Evolutionary conservation across 2,888 invertebrate genomes (phyloP).

Genomic region (Operophtera brumata): DNA sequence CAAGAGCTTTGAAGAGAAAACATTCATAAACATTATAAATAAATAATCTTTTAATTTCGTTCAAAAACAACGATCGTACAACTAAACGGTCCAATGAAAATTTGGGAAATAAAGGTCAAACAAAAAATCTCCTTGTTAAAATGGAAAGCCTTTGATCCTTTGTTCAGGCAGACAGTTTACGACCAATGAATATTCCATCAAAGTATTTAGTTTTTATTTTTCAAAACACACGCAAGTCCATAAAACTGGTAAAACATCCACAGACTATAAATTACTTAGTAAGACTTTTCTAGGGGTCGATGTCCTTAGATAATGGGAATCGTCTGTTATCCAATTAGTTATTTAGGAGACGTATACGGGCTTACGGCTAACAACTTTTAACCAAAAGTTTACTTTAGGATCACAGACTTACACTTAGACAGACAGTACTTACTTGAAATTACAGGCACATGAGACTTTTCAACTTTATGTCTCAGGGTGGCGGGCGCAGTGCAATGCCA

Average conservation of each 20-base stretch:
- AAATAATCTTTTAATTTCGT: neutral
- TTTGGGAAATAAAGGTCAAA: neutral
- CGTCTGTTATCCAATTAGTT: slow-evolving; percentile 12
- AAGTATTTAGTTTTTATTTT: neutral
- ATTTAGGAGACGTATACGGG: slow-evolving; percentile 12
- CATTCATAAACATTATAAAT: too few relatives aligned
- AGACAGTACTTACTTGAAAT: too few relatives aligned
- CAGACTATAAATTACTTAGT: slow-evolving; percentile 1
- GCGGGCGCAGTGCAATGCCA: too few relatives aligned
- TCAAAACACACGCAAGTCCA: slow-evolving; percentile 18
- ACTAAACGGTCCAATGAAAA: slow-evolving; percentile 11
- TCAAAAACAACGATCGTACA: slow-evolving; percentile 6
- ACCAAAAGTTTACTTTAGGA: neutral
- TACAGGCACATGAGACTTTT: too few relatives aligned
- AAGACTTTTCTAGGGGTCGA: slow-evolving; percentile 18
- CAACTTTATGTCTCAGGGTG: too few relatives aligned
- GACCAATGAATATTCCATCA: slow-evolving; percentile 7
- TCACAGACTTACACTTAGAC: too few relatives aligned
- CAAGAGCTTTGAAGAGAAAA: too few relatives aligned
- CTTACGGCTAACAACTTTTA: neutral
- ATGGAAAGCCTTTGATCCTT: slow-evolving; percentile 24
- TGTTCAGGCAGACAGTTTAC: slow-evolving; percentile 14
- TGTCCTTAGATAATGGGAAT: slow-evolving; percentile 23
- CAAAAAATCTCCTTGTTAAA: slow-evolving; percentile 9
- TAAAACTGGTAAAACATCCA: slow-evolving; percentile 18